Percentiles rank a stretch among this genome's conserved stretches.
Evolutionary conservation across 2,888 invertebrate species (phyloP).

Genomic region (Gastracanthus pulcherrimus): DNA sequence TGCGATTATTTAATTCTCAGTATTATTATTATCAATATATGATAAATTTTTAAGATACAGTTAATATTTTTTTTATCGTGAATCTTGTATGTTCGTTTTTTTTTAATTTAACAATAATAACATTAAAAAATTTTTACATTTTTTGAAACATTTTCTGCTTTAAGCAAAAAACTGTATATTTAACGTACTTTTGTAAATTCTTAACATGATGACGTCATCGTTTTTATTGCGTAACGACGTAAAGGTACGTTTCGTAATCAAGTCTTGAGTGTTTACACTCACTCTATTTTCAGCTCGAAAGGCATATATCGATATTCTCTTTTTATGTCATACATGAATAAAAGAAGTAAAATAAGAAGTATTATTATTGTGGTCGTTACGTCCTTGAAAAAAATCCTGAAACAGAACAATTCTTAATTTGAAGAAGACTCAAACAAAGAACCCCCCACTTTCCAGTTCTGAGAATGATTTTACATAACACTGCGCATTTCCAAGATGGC

Average conservation of each 20-base stretch:
- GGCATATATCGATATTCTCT: not conserved
- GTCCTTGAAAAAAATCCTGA: not conserved
- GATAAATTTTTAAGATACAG: no score
- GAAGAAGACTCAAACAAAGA: not conserved
- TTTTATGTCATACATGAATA: not conserved
- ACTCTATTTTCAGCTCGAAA: conserved; percentile 32
- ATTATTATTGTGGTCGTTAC: not conserved
- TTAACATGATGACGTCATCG: conserved; percentile 26
- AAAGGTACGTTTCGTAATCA: conserved; percentile 45
- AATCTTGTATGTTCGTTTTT: not conserved
- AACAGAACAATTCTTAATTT: not conserved
- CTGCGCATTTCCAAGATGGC: conserved; percentile 12
- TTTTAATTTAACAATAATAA: not conserved
- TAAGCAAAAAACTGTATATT: not conserved
- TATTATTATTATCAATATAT: no score
- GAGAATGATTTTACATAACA: not conserved
- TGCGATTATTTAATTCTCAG: no score
- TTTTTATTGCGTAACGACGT: conserved; percentile 37
- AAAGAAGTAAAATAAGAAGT: not conserved
- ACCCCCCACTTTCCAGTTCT: not conserved
- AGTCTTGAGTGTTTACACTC: conserved; percentile 32
- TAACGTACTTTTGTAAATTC: conserved; percentile 33
- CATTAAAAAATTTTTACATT: not conserved
- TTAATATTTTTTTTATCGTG: not conserved
- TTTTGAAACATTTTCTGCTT: not conserved